phyloP scores from a whole-genome alignment of 1,140 invertebrate species.

The Ceratosolen solmsi region DNA sequence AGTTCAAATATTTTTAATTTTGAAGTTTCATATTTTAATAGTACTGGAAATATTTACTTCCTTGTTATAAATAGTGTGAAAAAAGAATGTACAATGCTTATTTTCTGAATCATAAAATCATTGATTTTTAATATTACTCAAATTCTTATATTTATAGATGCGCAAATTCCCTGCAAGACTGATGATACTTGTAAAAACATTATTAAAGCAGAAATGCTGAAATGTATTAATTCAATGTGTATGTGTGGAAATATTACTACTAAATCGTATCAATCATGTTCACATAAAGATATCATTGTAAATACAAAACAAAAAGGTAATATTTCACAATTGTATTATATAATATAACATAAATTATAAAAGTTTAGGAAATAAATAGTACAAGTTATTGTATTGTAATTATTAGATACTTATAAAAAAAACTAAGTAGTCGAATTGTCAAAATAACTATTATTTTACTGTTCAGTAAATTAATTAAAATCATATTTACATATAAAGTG shows the following conservation, averaged over 20 bases:
- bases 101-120: too few relatives aligned
- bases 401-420: too few relatives aligned
- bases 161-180: conserved; percentile 1
- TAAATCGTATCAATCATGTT: not conserved
- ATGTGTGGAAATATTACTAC: not conserved
- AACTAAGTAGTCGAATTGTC: too few relatives aligned
- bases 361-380: not conserved
- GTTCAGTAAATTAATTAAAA: too few relatives aligned
- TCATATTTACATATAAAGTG: too few relatives aligned
- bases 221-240: not conserved
- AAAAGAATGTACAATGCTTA: too few relatives aligned
- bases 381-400: too few relatives aligned
- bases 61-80: too few relatives aligned
- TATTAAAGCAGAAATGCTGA: not conserved
- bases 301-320: not conserved
- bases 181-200: not conserved
- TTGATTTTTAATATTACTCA: not conserved
- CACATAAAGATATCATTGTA: not conserved
- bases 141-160: not conserved
- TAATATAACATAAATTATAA: not conserved
- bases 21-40: too few relatives aligned
- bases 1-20: too few relatives aligned
- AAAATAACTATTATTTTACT: too few relatives aligned
- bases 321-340: not conserved
- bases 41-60: too few relatives aligned